phyloP scores from a whole-genome alignment of 2,113 vertebrate species.

The Ptilorrhoa leucosticta region DNA sequence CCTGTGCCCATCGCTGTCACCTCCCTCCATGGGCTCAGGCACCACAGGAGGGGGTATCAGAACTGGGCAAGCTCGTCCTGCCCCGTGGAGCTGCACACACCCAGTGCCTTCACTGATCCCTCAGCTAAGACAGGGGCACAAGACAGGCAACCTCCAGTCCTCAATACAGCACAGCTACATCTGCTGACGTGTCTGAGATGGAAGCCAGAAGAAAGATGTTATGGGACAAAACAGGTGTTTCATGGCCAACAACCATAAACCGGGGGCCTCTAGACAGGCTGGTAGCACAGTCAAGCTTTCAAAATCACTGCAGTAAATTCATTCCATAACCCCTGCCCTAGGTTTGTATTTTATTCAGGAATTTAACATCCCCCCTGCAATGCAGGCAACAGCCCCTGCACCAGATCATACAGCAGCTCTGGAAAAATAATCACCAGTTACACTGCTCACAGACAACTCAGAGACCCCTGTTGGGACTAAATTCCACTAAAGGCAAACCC shows the following conservation, averaged over 20 bases:
- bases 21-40: background rate
- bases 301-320: conserved; percentile 42
- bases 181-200: background rate
- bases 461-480: conserved; percentile 54
- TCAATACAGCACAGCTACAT: background rate
- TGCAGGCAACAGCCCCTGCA: conserved; percentile 19
- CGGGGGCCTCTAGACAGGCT: background rate
- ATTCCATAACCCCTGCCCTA: conserved; percentile 59
- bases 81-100: background rate
- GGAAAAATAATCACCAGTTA: conserved; percentile 35
- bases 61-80: background rate
- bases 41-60: background rate
- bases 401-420: conserved; percentile 44
- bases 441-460: conserved; percentile 57
- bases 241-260: background rate
- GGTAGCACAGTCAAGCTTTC: conserved; percentile 22
- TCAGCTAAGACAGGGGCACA: background rate
- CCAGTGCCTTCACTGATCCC: background rate
- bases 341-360: conserved; percentile 66
- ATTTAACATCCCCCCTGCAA: conserved; percentile 33
- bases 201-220: conserved; percentile 2
- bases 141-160: background rate
- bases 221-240: background rate
- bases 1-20: background rate
- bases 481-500: conserved; percentile 61